Evolutionary conservation across 2,797 vertebrate genomes (phyloP).

Genomic region (Neoniphon sammara): DNA sequence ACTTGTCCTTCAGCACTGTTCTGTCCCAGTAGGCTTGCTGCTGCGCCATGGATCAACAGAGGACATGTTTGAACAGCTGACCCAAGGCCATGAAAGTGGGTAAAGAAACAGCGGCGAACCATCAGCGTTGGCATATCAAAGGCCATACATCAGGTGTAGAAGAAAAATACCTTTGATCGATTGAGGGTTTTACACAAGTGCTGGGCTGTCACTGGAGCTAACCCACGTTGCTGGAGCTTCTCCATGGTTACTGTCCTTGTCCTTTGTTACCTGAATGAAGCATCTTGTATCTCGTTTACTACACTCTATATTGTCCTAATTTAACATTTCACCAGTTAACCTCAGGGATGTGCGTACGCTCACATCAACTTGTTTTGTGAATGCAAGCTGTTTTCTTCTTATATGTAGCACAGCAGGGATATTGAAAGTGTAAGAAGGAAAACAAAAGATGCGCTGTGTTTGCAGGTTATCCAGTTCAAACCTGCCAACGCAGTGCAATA

Average conservation of each 20-base stretch:
- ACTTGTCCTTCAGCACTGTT: slow-evolving; percentile 66
- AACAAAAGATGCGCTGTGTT: slow-evolving; percentile 3
- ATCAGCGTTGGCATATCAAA: slow-evolving; percentile 35
- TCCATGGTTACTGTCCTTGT: slow-evolving; percentile 29
- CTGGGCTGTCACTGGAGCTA: slow-evolving; percentile 8
- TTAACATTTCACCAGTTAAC: neutral
- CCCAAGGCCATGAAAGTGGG: slow-evolving; percentile 63
- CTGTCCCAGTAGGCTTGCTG: slow-evolving; percentile 61
- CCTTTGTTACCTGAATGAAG: slow-evolving; percentile 9
- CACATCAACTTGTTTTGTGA: neutral
- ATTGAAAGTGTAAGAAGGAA: neutral
- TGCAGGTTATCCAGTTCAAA: neutral
- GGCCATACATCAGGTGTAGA: slow-evolving; percentile 36
- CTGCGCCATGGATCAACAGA: slow-evolving; percentile 68
- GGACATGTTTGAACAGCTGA: slow-evolving; percentile 74
- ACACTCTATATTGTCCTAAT: neutral
- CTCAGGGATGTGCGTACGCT: neutral
- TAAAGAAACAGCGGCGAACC: slow-evolving; percentile 46
- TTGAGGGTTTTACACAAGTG: neutral
- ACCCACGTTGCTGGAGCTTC: slow-evolving; percentile 13
- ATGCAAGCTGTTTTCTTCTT: neutral
- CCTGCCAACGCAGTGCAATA: neutral
- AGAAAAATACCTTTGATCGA: slow-evolving; percentile 51
- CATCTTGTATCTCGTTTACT: slow-evolving; percentile 4
- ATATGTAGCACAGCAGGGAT: neutral